A percentile compares a stretch with the other conserved stretches of the same genome.
phyloP scores from a whole-genome alignment of 2,113 vertebrate genomes.

The Syngnathus floridae region DNA sequence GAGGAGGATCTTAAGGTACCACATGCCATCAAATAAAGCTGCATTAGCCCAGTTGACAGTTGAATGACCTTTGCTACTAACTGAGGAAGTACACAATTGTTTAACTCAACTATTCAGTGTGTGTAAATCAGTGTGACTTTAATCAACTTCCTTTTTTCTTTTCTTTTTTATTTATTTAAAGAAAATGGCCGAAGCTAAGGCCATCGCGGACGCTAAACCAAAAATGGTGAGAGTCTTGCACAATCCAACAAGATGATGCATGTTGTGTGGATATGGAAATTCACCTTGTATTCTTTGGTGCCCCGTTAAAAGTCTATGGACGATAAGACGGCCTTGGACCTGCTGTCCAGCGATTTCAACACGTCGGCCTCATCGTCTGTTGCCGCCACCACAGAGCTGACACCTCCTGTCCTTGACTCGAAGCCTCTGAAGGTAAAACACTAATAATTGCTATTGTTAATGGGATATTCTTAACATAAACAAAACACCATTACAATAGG shows the following conservation, averaged over 20 bases:
- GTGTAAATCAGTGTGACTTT: background rate
- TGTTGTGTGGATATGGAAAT: background rate
- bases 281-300: background rate
- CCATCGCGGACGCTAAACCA: conserved; percentile 18
- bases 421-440: conserved; percentile 48
- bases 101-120: background rate
- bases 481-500: background rate
- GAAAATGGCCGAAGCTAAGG: conserved; percentile 49
- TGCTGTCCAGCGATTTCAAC: conserved; percentile 61
- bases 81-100: background rate
- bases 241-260: background rate
- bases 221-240: conserved; percentile 44
- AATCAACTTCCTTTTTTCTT: background rate
- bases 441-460: no score
- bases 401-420: conserved; percentile 36
- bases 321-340: conserved; percentile 56
- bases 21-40: background rate
- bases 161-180: conserved; percentile 22
- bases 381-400: conserved; percentile 23
- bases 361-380: conserved; percentile 8
- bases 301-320: conserved; percentile 46
- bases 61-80: background rate
- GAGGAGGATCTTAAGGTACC: conserved; percentile 61
- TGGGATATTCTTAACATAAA: background rate
- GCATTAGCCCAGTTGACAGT: no score